phyloP scores from a whole-genome alignment of 2,888 invertebrate genomes.

The Apomyelois bistriatella region DNA sequence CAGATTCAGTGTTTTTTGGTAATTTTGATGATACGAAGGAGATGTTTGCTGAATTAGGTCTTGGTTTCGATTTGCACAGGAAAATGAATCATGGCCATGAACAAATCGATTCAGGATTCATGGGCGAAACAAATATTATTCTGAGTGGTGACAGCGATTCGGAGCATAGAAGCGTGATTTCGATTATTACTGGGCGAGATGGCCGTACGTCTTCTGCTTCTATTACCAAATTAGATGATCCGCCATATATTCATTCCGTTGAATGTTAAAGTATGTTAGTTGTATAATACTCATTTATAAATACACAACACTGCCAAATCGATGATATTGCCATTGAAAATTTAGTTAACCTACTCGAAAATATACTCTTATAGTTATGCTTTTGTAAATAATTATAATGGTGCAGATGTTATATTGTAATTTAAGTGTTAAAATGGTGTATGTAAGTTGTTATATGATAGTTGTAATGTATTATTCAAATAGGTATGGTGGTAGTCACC shows the following conservation, averaged over 20 bases:
- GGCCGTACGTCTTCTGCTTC: conserved; percentile 57
- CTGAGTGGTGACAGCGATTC: conserved; percentile 74
- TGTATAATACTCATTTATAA: conserved; percentile 24
- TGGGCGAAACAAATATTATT: conserved; percentile 70
- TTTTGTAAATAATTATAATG: neutral
- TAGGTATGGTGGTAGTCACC: conserved; percentile 31
- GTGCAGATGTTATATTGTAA: neutral
- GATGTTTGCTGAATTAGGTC: conserved; percentile 58
- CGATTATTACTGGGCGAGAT: conserved; percentile 63
- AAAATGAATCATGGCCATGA: conserved; percentile 46
- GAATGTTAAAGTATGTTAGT: conserved; percentile 44
- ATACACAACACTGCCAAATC: conserved; percentile 22
- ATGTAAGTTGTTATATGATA: too few relatives aligned
- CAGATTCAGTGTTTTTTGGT: conserved; percentile 92
- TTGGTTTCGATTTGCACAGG: conserved; percentile 46
- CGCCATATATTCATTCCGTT: conserved; percentile 59
- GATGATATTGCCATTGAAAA: neutral
- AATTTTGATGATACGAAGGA: conserved; percentile 79
- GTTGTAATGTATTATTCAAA: too few relatives aligned
- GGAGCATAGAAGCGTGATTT: conserved; percentile 72
- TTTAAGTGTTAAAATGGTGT: neutral
- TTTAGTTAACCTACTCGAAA: neutral
- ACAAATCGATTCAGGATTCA: conserved; percentile 71
- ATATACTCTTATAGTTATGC: too few relatives aligned
- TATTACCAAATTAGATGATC: conserved; percentile 54